Conservation (phyloP, 2,113 vertebrate species). For the Rhinichthys klamathensis region DNA sequence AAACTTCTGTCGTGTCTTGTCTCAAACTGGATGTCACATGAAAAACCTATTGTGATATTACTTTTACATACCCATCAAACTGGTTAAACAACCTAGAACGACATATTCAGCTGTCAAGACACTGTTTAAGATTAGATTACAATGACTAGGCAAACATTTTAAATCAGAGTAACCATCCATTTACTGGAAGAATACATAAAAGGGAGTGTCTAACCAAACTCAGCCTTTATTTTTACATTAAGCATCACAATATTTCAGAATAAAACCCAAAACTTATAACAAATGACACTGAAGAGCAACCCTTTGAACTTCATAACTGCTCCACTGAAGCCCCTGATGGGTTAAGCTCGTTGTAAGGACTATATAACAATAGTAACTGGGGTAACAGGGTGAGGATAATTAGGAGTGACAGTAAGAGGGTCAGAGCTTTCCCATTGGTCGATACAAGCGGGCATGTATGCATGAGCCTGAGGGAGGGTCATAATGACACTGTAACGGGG, state of each 20-base stretch:
- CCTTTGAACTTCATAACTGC: background rate
- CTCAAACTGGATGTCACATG: background rate
- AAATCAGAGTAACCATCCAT: background rate
- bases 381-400: slow-evolving; percentile 59
- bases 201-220: background rate
- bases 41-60: background rate
- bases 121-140: background rate
- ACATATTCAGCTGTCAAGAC: background rate
- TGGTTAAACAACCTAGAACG: background rate
- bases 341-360: background rate
- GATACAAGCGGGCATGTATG: slow-evolving; percentile 44
- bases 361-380: background rate
- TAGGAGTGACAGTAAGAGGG: slow-evolving; percentile 56
- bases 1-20: no score
- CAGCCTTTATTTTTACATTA: background rate
- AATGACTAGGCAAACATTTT: background rate
- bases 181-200: background rate
- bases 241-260: background rate
- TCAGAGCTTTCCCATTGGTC: slow-evolving; percentile 59
- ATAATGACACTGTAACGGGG: slow-evolving; percentile 40
- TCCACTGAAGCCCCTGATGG: slow-evolving; percentile 6
- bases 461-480: slow-evolving; percentile 56
- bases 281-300: background rate
- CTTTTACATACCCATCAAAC: background rate
- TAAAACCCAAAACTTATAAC: background rate